phyloP scores from a whole-genome alignment of 2,113 vertebrate species.

The Alexandromys fortis region DNA sequence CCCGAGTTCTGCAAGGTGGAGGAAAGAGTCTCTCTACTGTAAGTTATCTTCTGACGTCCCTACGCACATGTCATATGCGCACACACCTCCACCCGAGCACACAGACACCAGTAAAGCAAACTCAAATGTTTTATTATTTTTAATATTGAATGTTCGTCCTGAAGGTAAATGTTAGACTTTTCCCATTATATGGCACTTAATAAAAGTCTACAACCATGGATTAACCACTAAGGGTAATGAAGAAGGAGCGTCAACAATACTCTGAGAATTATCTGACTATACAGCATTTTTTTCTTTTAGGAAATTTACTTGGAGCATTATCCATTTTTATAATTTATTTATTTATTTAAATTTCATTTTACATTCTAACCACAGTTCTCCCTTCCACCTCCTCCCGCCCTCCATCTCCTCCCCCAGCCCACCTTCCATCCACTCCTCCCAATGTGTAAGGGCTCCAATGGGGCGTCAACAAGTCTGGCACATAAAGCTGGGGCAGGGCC shows the following conservation, averaged over 20 bases:
- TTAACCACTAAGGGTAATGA: background rate
- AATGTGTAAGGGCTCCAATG: accelerated
- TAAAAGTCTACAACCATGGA: background rate
- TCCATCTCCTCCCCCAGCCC: too few relatives aligned
- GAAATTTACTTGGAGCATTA: background rate
- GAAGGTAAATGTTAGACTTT: background rate
- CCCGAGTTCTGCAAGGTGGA: too few relatives aligned
- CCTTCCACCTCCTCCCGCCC: too few relatives aligned
- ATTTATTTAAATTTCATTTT: too few relatives aligned
- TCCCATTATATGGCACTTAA: background rate
- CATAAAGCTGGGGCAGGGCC: too few relatives aligned
- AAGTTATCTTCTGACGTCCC: background rate
- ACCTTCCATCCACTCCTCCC: too few relatives aligned
- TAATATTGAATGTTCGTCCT: background rate
- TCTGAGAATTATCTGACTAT: background rate
- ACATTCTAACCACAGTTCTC: too few relatives aligned
- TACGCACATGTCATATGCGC: background rate
- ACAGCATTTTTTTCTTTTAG: background rate
- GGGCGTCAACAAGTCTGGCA: too few relatives aligned
- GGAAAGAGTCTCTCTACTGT: background rate
- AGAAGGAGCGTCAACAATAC: background rate
- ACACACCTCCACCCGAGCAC: background rate
- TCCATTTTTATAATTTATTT: too few relatives aligned
- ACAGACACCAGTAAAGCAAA: background rate
- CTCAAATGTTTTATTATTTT: background rate